Evolutionary conservation across 2,888 invertebrate species (phyloP).

Genomic region (Tachystola acroxantha): DNA sequence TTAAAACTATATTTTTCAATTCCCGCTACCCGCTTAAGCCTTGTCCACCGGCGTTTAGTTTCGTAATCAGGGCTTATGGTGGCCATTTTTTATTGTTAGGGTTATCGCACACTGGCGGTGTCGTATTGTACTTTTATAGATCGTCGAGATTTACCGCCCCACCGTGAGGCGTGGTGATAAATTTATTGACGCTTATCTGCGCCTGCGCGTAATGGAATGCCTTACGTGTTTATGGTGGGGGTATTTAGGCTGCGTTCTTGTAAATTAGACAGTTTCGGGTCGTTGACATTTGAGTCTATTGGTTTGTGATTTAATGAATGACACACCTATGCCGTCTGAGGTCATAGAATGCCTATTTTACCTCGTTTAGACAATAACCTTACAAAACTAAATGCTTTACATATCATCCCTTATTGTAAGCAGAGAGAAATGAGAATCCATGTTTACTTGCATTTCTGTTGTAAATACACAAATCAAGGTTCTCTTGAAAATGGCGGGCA

Average conservation of each 20-base stretch:
- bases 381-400: too few relatives aligned
- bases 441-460: too few relatives aligned
- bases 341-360: neutral
- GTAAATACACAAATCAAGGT: too few relatives aligned
- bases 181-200: conserved; percentile 65
- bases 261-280: conserved; percentile 2
- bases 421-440: too few relatives aligned
- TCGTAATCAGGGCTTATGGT: conserved; percentile 56
- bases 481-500: too few relatives aligned
- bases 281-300: conserved; percentile 1
- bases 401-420: too few relatives aligned
- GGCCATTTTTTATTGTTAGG: conserved; percentile 68
- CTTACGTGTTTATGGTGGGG: neutral
- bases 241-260: conserved; percentile 1
- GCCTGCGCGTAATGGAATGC: conserved; percentile 51
- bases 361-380: too few relatives aligned
- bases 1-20: neutral
- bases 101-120: conserved; percentile 53
- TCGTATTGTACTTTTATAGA: conserved; percentile 50
- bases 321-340: neutral
- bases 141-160: conserved; percentile 50
- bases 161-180: conserved; percentile 53
- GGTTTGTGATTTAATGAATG: neutral
- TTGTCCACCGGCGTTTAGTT: conserved; percentile 23
- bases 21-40: conserved; percentile 2